phyloP scores from a whole-genome alignment of 1,140 invertebrate genomes.

The Phortica variegata region DNA sequence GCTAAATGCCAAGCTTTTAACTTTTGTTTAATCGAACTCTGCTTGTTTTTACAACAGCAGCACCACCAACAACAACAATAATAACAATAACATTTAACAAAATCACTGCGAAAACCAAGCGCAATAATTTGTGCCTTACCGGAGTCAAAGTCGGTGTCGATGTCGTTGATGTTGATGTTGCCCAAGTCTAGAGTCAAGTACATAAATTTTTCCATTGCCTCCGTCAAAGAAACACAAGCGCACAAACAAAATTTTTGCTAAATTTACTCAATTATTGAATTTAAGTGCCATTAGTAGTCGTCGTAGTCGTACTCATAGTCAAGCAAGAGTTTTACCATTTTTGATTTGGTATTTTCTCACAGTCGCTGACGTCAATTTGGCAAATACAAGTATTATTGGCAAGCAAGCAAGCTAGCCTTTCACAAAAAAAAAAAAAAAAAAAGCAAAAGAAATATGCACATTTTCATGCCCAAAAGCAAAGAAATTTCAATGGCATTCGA shows the following conservation, averaged over 20 bases:
- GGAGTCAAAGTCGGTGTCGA: conserved; percentile 19
- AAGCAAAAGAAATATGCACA: background rate
- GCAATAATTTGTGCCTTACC: too few species aligned
- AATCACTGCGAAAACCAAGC: too few species aligned
- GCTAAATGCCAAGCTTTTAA: too few species aligned
- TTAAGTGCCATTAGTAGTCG: conserved; percentile 34
- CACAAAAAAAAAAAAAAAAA: conserved; percentile 23
- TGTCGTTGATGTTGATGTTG: conserved; percentile 17
- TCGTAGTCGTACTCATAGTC: too few species aligned
- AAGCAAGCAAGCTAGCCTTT: conserved; percentile 32
- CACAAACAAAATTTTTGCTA: conserved; percentile 22
- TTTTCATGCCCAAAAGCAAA: conserved; percentile 21
- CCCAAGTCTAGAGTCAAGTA: conserved; percentile 13
- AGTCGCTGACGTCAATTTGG: conserved; percentile 4
- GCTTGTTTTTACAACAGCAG: too few species aligned
- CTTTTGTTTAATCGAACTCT: too few species aligned
- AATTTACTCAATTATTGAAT: conserved; percentile 22
- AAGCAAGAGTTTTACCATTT: conserved; percentile 24
- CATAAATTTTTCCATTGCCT: too few species aligned
- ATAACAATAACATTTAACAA: too few species aligned
- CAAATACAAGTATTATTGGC: conserved; percentile 7
- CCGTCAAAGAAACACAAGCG: too few species aligned
- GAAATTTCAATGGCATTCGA: conserved; percentile 47
- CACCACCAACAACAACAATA: too few species aligned
- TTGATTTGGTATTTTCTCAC: conserved; percentile 44